Evolutionary conservation across 2,113 vertebrate genomes (phyloP).

Genomic region (Eulacestoma nigropectus): DNA sequence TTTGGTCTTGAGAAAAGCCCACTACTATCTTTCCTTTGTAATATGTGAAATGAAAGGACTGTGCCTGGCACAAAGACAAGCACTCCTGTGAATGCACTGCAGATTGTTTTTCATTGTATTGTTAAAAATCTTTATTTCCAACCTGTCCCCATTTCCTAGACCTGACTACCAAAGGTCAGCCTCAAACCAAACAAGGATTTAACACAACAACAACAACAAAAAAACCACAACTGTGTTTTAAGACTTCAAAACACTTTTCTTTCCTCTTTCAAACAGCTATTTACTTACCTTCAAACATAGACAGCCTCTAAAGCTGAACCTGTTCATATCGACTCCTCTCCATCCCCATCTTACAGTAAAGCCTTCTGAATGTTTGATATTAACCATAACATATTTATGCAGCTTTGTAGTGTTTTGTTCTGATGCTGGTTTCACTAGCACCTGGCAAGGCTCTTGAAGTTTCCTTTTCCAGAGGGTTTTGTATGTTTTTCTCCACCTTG

Average conservation of each 20-base stretch:
- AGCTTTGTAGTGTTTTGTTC: neutral
- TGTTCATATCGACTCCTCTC: neutral
- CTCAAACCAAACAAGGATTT: neutral
- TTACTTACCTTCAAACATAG: neutral
- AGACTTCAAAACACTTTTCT: neutral
- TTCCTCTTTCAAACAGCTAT: neutral
- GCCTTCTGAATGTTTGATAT: neutral
- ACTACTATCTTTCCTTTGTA: neutral
- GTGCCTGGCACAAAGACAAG: neutral
- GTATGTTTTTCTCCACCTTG: neutral
- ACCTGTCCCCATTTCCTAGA: neutral
- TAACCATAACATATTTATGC: fast-evolving
- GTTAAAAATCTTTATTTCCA: neutral
- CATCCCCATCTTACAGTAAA: neutral
- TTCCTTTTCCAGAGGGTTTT: neutral
- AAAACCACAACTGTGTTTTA: neutral
- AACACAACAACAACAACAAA: neutral
- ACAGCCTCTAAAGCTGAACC: neutral
- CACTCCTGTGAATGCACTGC: neutral
- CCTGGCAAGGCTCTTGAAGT: neutral
- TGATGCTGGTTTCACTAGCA: neutral
- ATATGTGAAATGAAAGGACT: neutral
- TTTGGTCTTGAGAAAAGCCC: neutral
- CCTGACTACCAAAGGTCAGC: neutral
- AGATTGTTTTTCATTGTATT: neutral